Percentiles rank a stretch among this genome's conserved stretches.
Conservation (phyloP, 2,888 invertebrate genomes). For the Carterocephalus palaemon region DNA sequence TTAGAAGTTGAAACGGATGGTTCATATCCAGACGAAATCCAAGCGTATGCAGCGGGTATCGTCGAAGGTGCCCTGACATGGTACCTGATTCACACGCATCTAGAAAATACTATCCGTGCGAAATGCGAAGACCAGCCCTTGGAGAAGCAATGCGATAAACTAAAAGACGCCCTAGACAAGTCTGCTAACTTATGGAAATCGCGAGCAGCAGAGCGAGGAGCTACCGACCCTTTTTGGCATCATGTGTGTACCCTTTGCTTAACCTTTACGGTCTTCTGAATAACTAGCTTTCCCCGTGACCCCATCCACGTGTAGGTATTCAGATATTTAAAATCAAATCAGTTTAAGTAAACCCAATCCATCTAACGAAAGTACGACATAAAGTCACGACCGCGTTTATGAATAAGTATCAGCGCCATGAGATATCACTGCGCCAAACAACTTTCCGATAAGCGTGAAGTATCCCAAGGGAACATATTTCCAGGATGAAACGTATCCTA, state of each 20-base stretch:
- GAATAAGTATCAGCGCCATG: too few relatives aligned
- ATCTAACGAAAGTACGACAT: too few relatives aligned
- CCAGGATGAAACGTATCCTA: too few relatives aligned
- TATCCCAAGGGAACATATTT: too few relatives aligned
- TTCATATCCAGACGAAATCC: slow-evolving; percentile 85
- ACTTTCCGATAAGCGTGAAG: too few relatives aligned
- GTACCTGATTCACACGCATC: slow-evolving; percentile 88
- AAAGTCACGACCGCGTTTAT: too few relatives aligned
- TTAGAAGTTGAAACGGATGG: slow-evolving; percentile 88
- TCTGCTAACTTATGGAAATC: slow-evolving; percentile 81
- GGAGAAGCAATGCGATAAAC: slow-evolving; percentile 80
- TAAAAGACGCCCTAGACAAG: slow-evolving; percentile 81
- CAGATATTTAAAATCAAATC: too few relatives aligned
- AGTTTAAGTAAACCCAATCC: too few relatives aligned
- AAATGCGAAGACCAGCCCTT: slow-evolving; percentile 70
- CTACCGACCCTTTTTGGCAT: slow-evolving; percentile 87
- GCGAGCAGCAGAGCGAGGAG: slow-evolving; percentile 70
- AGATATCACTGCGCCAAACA: too few relatives aligned
- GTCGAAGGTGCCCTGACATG: slow-evolving; percentile 90
- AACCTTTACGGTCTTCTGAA: neutral
- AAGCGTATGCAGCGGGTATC: slow-evolving; percentile 92
- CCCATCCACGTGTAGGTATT: too few relatives aligned
- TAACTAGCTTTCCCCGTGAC: too few relatives aligned
- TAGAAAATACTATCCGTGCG: slow-evolving; percentile 82
- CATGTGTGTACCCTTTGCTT: too few relatives aligned